phyloP scores from a whole-genome alignment of 2,797 vertebrate species.

The Calcarius lapponicus region DNA sequence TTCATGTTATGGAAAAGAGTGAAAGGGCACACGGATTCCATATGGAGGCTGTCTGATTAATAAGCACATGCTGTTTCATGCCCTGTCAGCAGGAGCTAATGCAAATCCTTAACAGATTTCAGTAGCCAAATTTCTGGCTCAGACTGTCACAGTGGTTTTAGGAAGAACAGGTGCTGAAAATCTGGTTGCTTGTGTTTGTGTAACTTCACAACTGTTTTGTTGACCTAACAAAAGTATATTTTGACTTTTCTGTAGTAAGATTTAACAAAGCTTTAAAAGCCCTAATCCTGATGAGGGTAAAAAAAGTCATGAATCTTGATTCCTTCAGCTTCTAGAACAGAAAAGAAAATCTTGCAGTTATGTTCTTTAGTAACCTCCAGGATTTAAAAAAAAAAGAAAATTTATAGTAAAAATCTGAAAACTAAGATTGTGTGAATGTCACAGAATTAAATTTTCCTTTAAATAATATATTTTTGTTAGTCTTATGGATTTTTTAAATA shows the following conservation, averaged over 20 bases:
- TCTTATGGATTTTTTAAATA: rapidly evolving
- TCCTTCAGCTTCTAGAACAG: not conserved
- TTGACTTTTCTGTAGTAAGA: not conserved
- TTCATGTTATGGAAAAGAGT: not conserved
- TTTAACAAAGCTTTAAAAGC: not conserved
- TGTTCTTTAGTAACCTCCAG: rapidly evolving
- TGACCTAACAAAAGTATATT: not conserved
- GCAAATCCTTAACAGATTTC: not conserved
- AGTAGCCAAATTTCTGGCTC: not conserved
- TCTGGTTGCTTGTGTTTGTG: not conserved
- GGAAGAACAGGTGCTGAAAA: not conserved
- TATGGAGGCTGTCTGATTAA: not conserved
- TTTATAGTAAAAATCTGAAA: not conserved
- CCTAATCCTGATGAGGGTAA: not conserved
- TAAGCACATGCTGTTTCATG: not conserved
- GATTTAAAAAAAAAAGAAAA: not conserved
- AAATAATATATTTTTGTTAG: not conserved
- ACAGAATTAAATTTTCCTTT: not conserved
- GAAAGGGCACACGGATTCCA: not conserved
- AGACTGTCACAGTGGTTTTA: not conserved
- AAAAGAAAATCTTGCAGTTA: not conserved
- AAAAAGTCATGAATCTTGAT: not conserved
- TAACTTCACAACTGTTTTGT: not conserved
- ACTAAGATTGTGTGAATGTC: not conserved
- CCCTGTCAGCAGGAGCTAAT: not conserved